These are phyloP conservation scores for Gymnopithys bicolor DNA, from an alignment of 2,797 vertebrate species.

Conservation along the genomic window DNA sequence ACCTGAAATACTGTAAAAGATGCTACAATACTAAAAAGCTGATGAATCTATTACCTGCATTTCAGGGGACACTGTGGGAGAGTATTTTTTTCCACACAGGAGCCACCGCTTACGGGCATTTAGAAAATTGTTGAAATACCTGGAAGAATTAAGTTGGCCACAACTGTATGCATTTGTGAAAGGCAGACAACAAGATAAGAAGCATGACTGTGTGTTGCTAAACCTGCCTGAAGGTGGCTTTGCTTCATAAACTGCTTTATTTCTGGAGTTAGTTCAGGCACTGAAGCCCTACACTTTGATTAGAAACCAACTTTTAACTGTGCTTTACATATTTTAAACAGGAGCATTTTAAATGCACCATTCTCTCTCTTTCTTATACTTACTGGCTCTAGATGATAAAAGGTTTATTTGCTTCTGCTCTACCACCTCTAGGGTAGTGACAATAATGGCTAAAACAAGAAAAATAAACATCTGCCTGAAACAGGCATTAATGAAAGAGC, in stretches of 20 bases:
- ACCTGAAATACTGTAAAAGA: background rate
- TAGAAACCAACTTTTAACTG: background rate
- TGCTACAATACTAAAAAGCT: background rate
- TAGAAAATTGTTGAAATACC: slow-evolving; percentile 21
- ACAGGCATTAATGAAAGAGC: background rate
- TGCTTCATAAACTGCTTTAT: background rate
- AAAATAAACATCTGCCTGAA: background rate
- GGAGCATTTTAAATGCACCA: background rate
- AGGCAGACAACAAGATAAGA: background rate
- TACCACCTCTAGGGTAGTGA: background rate
- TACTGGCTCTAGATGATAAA: background rate
- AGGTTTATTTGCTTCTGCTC: background rate
- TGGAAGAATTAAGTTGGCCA: slow-evolving; percentile 4
- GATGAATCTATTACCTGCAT: background rate
- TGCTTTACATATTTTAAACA: background rate
- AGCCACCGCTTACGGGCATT: background rate
- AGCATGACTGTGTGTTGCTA: background rate
- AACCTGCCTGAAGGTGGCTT: background rate
- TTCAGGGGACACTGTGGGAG: background rate
- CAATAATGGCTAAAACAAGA: background rate
- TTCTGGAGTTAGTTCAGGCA: background rate
- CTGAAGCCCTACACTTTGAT: background rate
- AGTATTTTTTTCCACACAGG: background rate
- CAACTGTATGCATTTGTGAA: background rate
- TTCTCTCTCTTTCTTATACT: background rate